Base-by-base conservation (phyloP, 2,888 invertebrate species). In the Copidosoma aretas region DNA sequence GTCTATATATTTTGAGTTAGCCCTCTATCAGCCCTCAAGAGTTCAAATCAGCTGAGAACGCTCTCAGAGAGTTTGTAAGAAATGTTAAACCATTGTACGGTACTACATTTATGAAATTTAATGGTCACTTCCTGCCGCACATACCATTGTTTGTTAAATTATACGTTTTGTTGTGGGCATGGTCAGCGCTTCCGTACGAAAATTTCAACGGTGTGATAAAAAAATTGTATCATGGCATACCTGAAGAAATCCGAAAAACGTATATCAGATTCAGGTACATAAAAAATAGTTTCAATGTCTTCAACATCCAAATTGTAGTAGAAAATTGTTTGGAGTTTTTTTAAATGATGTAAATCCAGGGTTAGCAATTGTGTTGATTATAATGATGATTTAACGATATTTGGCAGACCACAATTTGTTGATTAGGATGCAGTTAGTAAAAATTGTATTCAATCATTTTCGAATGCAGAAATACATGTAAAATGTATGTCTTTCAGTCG, bases 121-220 rank as follows among this genome's bases (percentile, higher is more conserved):
- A 72, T 49, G 62, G 65, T 15, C 72, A 72, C 52, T 59, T 67
- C 21, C 56, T 72, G 24, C 24, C 65, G 21, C 70, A 72, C 46
- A 63, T 72, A 14, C 63, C 72, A n/a, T 21, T 32, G 14, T 57
- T 51, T 60, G 65, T 72, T 22, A 41, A 60, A 60, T 39, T 51
- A 15, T 70, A 60, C 21, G 66, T 68, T 8, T 58, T 63, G 17
- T 39, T 65, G 14, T 72, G 68, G 72, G 72, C 63, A 15, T 65
- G 58, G 53, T 66, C 68, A 17, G 57, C 67, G n/a, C 68, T 72
- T 63, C 58, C 68, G 14, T 72, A 62, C 19, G 71, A 71, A 52
- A 24, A 64, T 19, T 68, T 59, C 39, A 71, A 73, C 57, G 71
- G 69, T 5, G 49, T 69, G 17, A 32, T 71, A 14, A 61, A 41